Base-by-base conservation (phyloP, 2,797 vertebrate species). In the Cryptoblepharus egeriae region DNA sequence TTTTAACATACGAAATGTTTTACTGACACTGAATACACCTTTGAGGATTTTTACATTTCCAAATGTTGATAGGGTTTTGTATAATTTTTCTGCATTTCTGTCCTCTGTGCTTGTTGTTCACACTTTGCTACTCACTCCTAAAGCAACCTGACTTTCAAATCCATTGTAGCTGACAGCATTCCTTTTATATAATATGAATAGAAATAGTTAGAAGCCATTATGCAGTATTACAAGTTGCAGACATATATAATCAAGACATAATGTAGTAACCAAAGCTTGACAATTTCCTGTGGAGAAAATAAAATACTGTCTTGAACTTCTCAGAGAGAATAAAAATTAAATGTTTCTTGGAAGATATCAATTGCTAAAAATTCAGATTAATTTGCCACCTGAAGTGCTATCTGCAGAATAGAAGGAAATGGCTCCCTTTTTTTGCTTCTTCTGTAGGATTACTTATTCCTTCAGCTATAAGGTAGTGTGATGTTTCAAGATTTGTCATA, bases 301-400 rank as follows among this genome's bases (percentile, higher is more conserved):
- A 67, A 65, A 45, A 85, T 52, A 61, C 78, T 90, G 39, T 58
- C 88, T 82, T 88, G 72, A 85, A 58, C 85, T 81, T 49, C 84
- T 82, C 82, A 22, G 71, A 45, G 85, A 87, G 88, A 92, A 91
- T 93, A 91, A 92, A 94, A 92, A 92, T 91, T 79, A 91, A 79
- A 79, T 90, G 52, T 74, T 92, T 86, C 77, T 88, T 82, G 35
- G 88, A 81, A 75, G 37, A 88, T 92, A 84, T 90, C 92, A 85
- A 87, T 4, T 92, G 91, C 89, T 88, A 92, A 86, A 80, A 84
- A 85, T 88, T 82, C 85, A 85, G 88, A 93, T 84, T 92, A 85
- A 55, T 88, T 81, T 90, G 52, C 67, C 69, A 72, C 80, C 82
- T 87, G 77, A 24, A 12, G 64, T 64, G 81, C 75, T 82, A 42